These are phyloP conservation scores for Crotalus tigris DNA, from an alignment of 2,113 vertebrate species.

Conservation along the genomic window DNA sequence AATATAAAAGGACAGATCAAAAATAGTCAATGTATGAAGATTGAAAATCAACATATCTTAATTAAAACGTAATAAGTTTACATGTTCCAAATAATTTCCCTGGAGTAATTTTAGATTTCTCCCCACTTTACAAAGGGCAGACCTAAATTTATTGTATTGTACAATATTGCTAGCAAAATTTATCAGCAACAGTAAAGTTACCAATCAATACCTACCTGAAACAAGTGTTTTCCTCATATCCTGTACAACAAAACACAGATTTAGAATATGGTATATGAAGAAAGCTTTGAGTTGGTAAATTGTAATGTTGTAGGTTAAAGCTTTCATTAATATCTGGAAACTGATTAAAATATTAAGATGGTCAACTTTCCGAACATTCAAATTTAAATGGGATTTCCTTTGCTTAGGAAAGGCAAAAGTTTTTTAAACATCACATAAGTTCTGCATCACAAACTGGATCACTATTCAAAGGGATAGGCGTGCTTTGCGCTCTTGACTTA, in stretches of 20 bases:
- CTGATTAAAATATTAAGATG: background rate
- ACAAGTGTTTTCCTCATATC: background rate
- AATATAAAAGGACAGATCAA: background rate
- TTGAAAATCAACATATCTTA: background rate
- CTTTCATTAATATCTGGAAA: background rate
- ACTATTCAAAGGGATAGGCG: background rate
- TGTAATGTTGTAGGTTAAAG: background rate
- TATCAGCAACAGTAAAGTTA: background rate
- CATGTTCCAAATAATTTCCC: background rate
- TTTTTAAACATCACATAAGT: background rate
- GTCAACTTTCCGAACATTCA: too few species aligned
- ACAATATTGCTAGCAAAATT: background rate
- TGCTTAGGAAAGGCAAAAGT: background rate
- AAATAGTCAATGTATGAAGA: background rate
- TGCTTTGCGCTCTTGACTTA: background rate
- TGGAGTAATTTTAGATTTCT: background rate
- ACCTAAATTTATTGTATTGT: background rate
- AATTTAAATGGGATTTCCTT: background rate
- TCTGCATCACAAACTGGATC: background rate
- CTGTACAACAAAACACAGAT: background rate
- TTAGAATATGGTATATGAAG: background rate
- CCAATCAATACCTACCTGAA: background rate
- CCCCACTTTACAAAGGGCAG: background rate
- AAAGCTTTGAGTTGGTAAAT: background rate
- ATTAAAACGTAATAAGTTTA: background rate